Percentiles rank a stretch among this genome's conserved stretches.
phyloP scores from a whole-genome alignment of 2,888 invertebrate species.

The Tortricodes alternella region DNA sequence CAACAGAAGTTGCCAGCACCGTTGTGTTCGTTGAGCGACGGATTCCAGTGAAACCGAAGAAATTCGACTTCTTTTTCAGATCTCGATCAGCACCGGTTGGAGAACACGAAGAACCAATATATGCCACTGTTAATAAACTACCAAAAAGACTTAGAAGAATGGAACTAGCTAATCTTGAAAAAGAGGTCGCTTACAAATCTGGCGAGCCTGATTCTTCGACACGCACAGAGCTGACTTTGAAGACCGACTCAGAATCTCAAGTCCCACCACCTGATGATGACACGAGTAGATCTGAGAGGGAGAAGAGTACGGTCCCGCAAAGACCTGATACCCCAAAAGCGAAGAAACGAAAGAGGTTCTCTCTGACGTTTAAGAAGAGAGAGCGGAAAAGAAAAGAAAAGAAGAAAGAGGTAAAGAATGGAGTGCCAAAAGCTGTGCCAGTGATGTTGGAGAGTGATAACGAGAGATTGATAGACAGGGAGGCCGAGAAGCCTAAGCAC shows the following conservation, averaged over 20 bases:
- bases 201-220: constrained; percentile 71
- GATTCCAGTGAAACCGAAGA: constrained; percentile 73
- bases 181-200: constrained; percentile 73
- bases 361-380: constrained; percentile 73
- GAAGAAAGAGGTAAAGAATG: constrained; percentile 68
- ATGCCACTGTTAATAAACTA: constrained; percentile 78
- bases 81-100: constrained; percentile 79
- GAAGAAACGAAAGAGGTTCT: constrained; percentile 75
- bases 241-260: constrained; percentile 73
- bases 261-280: constrained; percentile 70
- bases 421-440: constrained; percentile 56
- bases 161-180: constrained; percentile 75
- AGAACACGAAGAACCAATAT: constrained; percentile 76
- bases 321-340: constrained; percentile 73
- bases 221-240: constrained; percentile 67
- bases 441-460: constrained; percentile 69
- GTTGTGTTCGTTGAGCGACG: constrained; percentile 77
- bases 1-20: constrained; percentile 79
- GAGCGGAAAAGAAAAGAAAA: constrained; percentile 74
- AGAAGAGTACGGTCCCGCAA: constrained; percentile 66
- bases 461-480: constrained; percentile 72
- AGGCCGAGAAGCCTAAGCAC: constrained; percentile 63
- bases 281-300: constrained; percentile 73
- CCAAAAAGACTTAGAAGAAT: constrained; percentile 75
- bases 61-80: constrained; percentile 76